Conservation (phyloP, 2,888 invertebrate genomes). For the Prosopocoilus inquinatus region DNA sequence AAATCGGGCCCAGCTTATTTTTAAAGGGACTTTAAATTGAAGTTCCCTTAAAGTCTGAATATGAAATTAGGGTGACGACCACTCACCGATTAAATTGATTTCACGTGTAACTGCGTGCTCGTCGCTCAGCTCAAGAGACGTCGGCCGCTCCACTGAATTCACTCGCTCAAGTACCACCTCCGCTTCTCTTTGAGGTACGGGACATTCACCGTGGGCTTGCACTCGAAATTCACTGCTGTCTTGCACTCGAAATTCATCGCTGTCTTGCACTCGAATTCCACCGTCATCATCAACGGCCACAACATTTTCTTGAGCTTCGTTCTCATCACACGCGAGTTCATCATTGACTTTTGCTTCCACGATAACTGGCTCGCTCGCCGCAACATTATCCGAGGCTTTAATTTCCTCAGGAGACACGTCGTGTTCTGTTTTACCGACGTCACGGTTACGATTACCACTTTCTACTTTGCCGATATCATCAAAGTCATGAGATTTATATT, state of each 20-base stretch:
- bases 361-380: too few species aligned
- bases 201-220: neutral
- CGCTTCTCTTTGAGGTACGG: conserved; percentile 9
- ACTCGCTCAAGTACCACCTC: conserved; percentile 15
- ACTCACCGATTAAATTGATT: conserved; percentile 34
- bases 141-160: conserved; percentile 16
- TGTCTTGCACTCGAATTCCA: neutral
- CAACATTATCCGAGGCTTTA: neutral
- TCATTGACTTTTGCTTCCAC: too few species aligned
- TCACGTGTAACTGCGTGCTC: conserved; percentile 24
- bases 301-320: neutral
- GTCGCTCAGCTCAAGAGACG: conserved; percentile 12
- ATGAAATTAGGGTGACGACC: neutral
- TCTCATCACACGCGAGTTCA: too few species aligned
- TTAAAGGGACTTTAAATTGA: too few species aligned
- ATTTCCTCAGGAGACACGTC: conserved; percentile 11
- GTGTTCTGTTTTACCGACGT: conserved; percentile 6
- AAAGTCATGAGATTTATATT: conserved; percentile 27
- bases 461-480: neutral
- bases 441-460: neutral
- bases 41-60: too few species aligned
- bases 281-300: too few species aligned
- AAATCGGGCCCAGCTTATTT: too few species aligned
- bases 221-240: neutral
- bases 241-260: neutral